phyloP scores from a whole-genome alignment of 2,797 vertebrate genomes.

The Anableps anableps region DNA sequence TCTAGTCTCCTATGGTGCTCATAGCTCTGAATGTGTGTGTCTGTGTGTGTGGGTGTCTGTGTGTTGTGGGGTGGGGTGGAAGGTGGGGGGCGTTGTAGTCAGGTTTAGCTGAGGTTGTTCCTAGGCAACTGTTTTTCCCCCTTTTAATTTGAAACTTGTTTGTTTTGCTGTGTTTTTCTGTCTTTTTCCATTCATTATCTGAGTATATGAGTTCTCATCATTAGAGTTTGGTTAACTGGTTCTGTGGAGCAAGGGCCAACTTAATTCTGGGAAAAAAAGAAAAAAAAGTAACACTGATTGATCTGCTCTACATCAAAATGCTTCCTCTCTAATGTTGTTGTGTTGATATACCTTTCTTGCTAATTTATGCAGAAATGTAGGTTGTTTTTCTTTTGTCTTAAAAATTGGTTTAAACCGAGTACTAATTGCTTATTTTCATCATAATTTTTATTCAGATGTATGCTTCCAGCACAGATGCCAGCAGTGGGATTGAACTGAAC shows the following conservation, averaged over 20 bases:
- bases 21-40: slow-evolving; percentile 34
- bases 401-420: background rate
- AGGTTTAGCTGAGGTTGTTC: slow-evolving; percentile 77
- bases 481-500: background rate
- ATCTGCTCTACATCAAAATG: background rate
- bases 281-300: background rate
- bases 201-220: slow-evolving; percentile 36
- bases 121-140: slow-evolving; percentile 69
- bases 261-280: slow-evolving; percentile 1
- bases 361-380: background rate
- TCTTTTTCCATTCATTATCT: slow-evolving; percentile 58
- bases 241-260: slow-evolving; percentile 13
- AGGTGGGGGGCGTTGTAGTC: slow-evolving; percentile 43
- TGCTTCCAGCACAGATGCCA: slow-evolving; percentile 3
- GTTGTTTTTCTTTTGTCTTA: background rate
- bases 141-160: slow-evolving; percentile 61
- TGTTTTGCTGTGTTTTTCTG: slow-evolving; percentile 53
- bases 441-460: background rate
- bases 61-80: slow-evolving; percentile 23
- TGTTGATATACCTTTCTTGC: background rate
- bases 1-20: slow-evolving; percentile 70
- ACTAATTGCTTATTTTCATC: background rate
- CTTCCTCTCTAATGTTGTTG: background rate
- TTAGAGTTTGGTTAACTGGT: slow-evolving; percentile 33
- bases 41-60: slow-evolving; percentile 12